Percentiles rank a stretch among this genome's conserved stretches.
Evolutionary conservation across 2,797 vertebrate genomes (phyloP).

Genomic region (Mallotus villosus): DNA sequence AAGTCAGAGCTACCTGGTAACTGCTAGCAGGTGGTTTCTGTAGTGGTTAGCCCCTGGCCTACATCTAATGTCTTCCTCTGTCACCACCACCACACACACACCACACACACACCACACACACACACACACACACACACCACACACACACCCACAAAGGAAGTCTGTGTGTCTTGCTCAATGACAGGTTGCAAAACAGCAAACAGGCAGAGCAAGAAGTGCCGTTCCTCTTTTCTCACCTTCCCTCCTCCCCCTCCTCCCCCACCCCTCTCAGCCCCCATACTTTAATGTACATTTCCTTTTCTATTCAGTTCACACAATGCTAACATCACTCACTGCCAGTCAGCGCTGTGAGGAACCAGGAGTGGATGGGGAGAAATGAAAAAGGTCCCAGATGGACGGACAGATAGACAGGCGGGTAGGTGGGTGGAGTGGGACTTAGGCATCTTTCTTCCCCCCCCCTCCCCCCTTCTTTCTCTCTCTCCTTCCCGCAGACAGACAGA

Average conservation of each 20-base stretch:
- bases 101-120: slow-evolving; percentile 16
- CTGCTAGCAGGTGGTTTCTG: neutral
- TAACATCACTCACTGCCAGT: slow-evolving; percentile 52
- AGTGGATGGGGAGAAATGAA: slow-evolving; percentile 37
- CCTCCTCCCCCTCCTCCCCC: slow-evolving; percentile 13
- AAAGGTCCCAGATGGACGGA: slow-evolving; percentile 29
- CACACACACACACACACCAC: slow-evolving; percentile 18
- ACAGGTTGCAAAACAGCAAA: slow-evolving; percentile 32
- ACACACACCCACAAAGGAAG: slow-evolving; percentile 9
- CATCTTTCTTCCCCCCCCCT: slow-evolving; percentile 13
- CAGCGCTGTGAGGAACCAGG: slow-evolving; percentile 46
- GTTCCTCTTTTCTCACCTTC: neutral
- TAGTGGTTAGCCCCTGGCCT: neutral
- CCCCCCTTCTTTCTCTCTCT: slow-evolving; percentile 23
- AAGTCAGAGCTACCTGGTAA: neutral
- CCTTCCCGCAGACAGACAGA: slow-evolving; percentile 25
- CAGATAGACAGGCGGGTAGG: slow-evolving; percentile 1
- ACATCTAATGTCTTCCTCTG: neutral
- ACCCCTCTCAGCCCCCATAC: slow-evolving; percentile 19
- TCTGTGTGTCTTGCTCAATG: slow-evolving; percentile 36
- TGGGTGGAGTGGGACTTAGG: slow-evolving; percentile 6
- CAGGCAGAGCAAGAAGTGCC: slow-evolving; percentile 19
- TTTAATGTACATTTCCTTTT: slow-evolving; percentile 59
- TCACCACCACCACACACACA: too few species aligned
- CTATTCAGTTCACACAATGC: slow-evolving; percentile 45